A percentile compares a stretch with the other conserved stretches of the same genome.
Conservation (phyloP, 2,797 vertebrate species). For the Labeo calbasu region DNA sequence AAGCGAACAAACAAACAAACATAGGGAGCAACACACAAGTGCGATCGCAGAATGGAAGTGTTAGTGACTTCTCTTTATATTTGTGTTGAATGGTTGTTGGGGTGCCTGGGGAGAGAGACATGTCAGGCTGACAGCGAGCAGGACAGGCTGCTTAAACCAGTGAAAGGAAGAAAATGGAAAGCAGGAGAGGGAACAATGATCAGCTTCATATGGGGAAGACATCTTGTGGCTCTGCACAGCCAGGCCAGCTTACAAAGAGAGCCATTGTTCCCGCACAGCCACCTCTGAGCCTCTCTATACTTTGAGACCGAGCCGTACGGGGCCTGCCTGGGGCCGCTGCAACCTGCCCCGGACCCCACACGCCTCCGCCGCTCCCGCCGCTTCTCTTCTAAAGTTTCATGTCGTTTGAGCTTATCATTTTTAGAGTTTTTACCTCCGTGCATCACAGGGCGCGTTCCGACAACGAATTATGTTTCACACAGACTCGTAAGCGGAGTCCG, state of each 20-base stretch:
- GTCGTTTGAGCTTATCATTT: constrained; percentile 46
- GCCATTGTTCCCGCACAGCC: constrained; percentile 67
- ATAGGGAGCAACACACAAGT: constrained; percentile 65
- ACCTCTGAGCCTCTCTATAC: constrained; percentile 39
- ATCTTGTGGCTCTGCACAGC: constrained; percentile 61
- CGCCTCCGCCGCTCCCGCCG: background rate
- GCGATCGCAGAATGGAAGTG: constrained; percentile 57
- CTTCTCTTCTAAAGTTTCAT: constrained; percentile 25
- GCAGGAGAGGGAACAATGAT: constrained; percentile 56
- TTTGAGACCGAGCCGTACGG: constrained; percentile 17
- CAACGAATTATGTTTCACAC: constrained; percentile 53
- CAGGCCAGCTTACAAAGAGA: constrained; percentile 63
- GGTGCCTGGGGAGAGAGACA: constrained; percentile 39
- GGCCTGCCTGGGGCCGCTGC: constrained; percentile 23
- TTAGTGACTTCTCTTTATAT: constrained; percentile 58
- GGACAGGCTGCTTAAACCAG: constrained; percentile 36
- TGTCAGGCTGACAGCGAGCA: constrained; percentile 48
- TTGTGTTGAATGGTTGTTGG: constrained; percentile 30
- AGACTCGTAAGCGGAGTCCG: background rate
- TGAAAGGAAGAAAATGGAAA: constrained; percentile 10
- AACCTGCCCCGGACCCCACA: constrained; percentile 47
- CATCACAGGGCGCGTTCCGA: constrained; percentile 34
- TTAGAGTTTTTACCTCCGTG: constrained; percentile 32
- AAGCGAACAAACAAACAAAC: constrained; percentile 68
- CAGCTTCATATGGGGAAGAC: constrained; percentile 65